phyloP scores from a whole-genome alignment of 2,113 vertebrate genomes.

The Fulica atra region DNA sequence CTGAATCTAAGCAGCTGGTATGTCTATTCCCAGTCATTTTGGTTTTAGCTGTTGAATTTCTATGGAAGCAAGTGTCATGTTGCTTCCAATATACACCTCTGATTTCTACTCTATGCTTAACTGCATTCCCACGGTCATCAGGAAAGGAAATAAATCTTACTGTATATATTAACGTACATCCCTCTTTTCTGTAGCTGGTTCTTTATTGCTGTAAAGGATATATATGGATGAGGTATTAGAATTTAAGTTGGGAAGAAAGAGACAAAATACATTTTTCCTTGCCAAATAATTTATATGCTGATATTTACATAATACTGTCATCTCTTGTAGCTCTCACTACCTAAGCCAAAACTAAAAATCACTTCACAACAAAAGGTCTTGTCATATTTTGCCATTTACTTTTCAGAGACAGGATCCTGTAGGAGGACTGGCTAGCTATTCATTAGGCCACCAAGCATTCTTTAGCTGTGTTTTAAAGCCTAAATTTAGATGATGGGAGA shows the following conservation, averaged over 20 bases:
- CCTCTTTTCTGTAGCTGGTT: not conserved
- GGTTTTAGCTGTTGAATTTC: conserved; percentile 1
- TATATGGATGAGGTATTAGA: not conserved
- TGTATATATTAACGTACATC: not conserved
- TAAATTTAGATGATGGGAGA: not conserved
- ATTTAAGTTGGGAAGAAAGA: not conserved
- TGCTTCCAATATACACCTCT: not conserved
- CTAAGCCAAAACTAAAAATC: not conserved
- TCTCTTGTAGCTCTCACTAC: not conserved
- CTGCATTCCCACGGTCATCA: not conserved
- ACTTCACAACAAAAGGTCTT: not conserved
- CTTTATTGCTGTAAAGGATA: not conserved
- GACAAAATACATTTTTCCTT: not conserved
- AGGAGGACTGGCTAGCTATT: not conserved
- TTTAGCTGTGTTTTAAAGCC: not conserved
- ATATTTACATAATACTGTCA: not conserved
- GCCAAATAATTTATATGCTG: not conserved
- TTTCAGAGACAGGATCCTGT: not conserved
- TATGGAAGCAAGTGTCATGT: not conserved
- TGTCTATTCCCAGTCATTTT: conserved; percentile 11
- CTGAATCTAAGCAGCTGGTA: not conserved
- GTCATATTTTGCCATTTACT: not conserved
- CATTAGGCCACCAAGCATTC: not conserved
- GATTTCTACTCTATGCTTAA: not conserved
- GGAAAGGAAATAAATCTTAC: not conserved